A percentile compares a stretch with the other conserved stretches of the same genome.
Evolutionary conservation across 2,888 invertebrate species (phyloP).

Genomic region (Cephus sareptanus): DNA sequence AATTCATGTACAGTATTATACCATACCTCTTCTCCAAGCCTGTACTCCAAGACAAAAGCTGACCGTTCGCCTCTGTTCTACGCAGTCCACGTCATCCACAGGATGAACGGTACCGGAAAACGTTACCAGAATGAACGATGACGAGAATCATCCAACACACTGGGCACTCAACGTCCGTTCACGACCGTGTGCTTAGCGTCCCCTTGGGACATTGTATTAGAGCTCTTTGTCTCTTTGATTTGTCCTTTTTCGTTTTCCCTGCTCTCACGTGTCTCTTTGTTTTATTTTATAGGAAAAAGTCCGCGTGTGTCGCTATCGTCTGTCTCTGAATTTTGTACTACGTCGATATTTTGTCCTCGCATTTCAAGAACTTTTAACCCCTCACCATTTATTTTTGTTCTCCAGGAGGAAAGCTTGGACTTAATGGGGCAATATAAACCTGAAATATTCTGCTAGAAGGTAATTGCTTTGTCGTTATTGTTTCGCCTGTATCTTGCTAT

Average conservation of each 20-base stretch:
- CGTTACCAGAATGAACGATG: neutral
- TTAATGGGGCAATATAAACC: conserved; percentile 84
- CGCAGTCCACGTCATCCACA: neutral
- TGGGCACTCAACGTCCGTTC: neutral
- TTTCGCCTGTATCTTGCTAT: conserved; percentile 40
- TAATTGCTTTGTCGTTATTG: conserved; percentile 67
- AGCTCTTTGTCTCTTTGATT: neutral
- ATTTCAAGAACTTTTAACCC: conserved; percentile 56
- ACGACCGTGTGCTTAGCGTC: neutral
- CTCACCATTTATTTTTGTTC: conserved; percentile 71
- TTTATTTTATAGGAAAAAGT: conserved; percentile 2
- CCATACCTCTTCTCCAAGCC: neutral
- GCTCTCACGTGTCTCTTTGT: conserved; percentile 25
- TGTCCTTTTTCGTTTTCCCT: neutral
- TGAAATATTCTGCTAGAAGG: conserved; percentile 83
- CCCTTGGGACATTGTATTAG: neutral
- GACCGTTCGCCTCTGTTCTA: neutral
- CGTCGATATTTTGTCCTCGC: conserved; percentile 24
- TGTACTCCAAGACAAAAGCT: neutral
- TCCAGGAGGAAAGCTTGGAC: conserved; percentile 79
- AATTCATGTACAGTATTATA: neutral
- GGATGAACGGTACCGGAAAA: neutral
- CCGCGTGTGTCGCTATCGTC: neutral
- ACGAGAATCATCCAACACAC: neutral
- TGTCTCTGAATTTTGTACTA: conserved; percentile 1